phyloP scores from a whole-genome alignment of 2,888 invertebrate species.

The Synergus gifuensis region DNA sequence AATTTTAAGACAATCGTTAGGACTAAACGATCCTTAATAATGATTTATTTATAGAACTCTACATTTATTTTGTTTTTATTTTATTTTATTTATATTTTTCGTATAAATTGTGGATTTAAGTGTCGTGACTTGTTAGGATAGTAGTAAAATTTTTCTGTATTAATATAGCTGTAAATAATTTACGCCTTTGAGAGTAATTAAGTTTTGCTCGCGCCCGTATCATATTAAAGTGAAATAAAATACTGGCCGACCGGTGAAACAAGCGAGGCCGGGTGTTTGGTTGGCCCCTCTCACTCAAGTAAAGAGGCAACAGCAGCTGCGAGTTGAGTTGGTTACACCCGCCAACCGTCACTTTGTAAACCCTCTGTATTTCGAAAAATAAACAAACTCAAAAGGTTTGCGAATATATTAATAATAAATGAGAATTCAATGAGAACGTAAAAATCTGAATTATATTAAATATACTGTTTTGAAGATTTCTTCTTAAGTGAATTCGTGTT shows the following conservation, averaged over 20 bases:
- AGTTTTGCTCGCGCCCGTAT: conserved; percentile 43
- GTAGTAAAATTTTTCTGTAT: not conserved
- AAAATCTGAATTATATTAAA: no score
- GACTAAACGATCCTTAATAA: no score
- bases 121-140: no score
- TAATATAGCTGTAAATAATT: not conserved
- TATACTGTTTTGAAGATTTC: no score
- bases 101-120: no score
- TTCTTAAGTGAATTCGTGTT: no score
- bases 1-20: no score
- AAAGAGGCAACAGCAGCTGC: conserved; percentile 66
- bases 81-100: not conserved
- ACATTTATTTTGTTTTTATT: not conserved
- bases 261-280: conserved; percentile 62
- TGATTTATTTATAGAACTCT: no score
- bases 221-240: conserved; percentile 60
- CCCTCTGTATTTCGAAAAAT: not conserved
- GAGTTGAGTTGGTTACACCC: conserved; percentile 52
- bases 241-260: conserved; percentile 58
- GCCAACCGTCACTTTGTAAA: conserved; percentile 50
- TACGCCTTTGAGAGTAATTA: conserved; percentile 1
- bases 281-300: conserved; percentile 63
- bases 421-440: no score
- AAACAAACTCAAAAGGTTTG: not conserved
- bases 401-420: not conserved